Base-by-base conservation (phyloP, 2,888 invertebrate species). In the Gari tellinella region DNA sequence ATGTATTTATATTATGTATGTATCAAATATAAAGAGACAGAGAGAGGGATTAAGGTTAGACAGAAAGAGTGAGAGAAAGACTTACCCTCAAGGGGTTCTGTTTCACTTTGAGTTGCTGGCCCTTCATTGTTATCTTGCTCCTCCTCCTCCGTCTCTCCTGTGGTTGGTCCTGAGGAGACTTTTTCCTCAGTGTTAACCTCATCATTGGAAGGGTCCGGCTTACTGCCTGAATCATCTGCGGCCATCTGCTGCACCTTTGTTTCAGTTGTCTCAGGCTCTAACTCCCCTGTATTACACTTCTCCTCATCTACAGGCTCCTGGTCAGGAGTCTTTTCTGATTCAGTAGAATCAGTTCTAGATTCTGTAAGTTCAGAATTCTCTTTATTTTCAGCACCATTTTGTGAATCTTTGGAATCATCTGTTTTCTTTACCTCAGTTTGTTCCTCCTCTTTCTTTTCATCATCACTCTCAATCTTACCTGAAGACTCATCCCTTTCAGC, bases 231-330 rank as follows among this genome's bases (percentile, higher is more conserved):
- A 23, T 60, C 70, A 56, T 63, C 26, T 25, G 63, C 57, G 75
- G 79, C 79, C 79, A 79, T 72, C 75, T 75, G 70, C 65, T 56
- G 21, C 37, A 26, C 56, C 25, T 45, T 45, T 19, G 8, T 31
- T 48, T n/a, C 37, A 41, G 45, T 12, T 8, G 12, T 10, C 2
- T 64, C 65, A 40, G 48, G 37, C 26, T 43, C 49, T 56, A 38
- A 55, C 45, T 60, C 67, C 31, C 17, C 38, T 55, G 38, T 26
- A 31, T 21, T 45, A 19, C 25, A 12, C 49, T 23, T 61, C 51
- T 17, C 51, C 23, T 63, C 48, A 43, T 56, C 49, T 45, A 58
- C 61, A 45, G 46, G 37, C 51, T 67, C 70, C 31, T 38, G 23
- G 8, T 38, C 63, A 46, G 61, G 48, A 68, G 68, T 56, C 43